These are phyloP conservation scores for Fragum whitleyi DNA, from an alignment of 2,888 invertebrate species.

Conservation along the genomic window DNA sequence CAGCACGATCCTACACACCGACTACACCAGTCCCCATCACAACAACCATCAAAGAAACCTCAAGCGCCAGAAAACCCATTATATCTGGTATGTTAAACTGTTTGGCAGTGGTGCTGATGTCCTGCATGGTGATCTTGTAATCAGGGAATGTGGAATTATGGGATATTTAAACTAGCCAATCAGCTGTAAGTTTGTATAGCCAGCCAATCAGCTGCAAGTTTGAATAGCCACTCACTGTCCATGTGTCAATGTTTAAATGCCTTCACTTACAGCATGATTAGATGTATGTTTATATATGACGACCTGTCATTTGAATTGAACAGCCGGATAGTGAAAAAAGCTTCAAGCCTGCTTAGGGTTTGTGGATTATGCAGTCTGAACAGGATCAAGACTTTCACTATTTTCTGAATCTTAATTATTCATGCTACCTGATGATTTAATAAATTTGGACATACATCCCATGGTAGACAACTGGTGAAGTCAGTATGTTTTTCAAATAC, in stretches of 20 bases:
- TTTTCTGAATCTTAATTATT: too few species aligned
- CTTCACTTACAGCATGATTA: constrained; percentile 19
- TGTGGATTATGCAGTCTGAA: too few species aligned
- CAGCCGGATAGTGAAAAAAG: too few species aligned
- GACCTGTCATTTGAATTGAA: too few species aligned
- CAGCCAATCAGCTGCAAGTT: constrained; percentile 1
- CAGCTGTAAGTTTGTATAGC: constrained; percentile 12
- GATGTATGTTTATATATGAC: too few species aligned
- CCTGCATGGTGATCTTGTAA: constrained; percentile 18
- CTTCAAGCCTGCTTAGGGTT: too few species aligned
- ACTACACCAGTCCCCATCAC: constrained; percentile 14
- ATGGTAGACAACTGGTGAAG: too few species aligned
- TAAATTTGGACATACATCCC: too few species aligned
- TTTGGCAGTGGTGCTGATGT: constrained; percentile 27
- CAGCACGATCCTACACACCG: constrained; percentile 21
- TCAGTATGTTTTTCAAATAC: too few species aligned
- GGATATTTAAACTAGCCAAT: constrained; percentile 5
- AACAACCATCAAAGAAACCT: constrained; percentile 11
- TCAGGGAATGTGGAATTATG: background rate
- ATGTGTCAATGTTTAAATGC: background rate
- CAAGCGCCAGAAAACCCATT: constrained; percentile 2
- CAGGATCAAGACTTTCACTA: too few species aligned
- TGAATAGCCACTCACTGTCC: constrained; percentile 13
- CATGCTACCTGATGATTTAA: too few species aligned
- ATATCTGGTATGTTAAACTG: constrained; percentile 49